A percentile compares a stretch with the other conserved stretches of the same genome.
Conservation (phyloP, 2,888 invertebrate species). For the Phalera bucephala region DNA sequence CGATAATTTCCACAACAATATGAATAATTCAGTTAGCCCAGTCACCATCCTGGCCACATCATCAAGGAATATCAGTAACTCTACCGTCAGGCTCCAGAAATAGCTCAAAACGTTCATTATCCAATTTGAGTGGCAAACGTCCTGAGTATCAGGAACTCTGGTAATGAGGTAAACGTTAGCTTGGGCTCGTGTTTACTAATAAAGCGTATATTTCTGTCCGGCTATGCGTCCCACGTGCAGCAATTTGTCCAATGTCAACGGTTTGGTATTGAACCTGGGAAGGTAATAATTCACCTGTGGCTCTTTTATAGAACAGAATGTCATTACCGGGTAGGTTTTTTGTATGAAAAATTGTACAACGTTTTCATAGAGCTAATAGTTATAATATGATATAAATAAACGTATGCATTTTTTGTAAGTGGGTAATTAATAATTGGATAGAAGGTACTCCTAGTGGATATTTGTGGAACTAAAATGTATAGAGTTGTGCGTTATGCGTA, state of each 20-base stretch:
- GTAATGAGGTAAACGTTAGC: constrained; percentile 48
- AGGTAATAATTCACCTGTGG: constrained; percentile 9
- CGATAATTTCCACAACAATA: neutral
- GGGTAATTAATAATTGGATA: too few species aligned
- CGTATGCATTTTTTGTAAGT: too few species aligned
- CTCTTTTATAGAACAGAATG: too few species aligned
- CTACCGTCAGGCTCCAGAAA: constrained; percentile 33
- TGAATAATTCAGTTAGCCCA: neutral
- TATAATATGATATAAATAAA: too few species aligned
- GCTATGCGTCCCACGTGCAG: constrained; percentile 33
- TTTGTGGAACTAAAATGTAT: too few species aligned
- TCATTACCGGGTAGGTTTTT: too few species aligned
- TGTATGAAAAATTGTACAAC: too few species aligned
- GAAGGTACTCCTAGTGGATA: too few species aligned
- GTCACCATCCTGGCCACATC: neutral
- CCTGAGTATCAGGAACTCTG: constrained; percentile 40
- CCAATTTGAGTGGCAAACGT: constrained; percentile 35
- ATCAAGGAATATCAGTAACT: constrained; percentile 1
- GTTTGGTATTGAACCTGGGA: constrained; percentile 35
- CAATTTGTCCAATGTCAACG: constrained; percentile 42
- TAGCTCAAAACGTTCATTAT: constrained; percentile 37
- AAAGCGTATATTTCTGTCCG: constrained; percentile 31
- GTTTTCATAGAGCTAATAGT: too few species aligned
- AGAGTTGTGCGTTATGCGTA: too few species aligned
- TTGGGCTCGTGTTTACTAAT: constrained; percentile 36